A percentile compares a stretch with the other conserved stretches of the same genome.
These are phyloP conservation scores for Podocnemis expansa DNA, from an alignment of 2,113 vertebrate genomes.

Conservation along the genomic window DNA sequence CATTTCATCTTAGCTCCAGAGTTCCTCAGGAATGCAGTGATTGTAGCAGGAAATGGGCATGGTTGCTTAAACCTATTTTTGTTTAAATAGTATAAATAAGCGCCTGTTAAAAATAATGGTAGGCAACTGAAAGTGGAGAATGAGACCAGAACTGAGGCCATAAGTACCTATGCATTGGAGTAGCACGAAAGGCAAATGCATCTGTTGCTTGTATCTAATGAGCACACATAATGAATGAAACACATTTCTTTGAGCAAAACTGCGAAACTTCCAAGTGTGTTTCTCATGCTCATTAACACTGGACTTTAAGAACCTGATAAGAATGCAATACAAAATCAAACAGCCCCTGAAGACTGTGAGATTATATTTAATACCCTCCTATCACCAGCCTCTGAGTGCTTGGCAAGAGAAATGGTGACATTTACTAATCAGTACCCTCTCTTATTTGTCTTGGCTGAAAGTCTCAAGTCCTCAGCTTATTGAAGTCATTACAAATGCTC, in stretches of 20 bases:
- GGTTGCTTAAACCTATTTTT: neutral
- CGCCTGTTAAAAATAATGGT: neutral
- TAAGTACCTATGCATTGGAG: neutral
- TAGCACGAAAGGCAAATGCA: neutral
- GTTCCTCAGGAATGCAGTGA: neutral
- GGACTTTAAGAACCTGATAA: conserved; percentile 78
- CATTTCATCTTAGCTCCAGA: fast-evolving
- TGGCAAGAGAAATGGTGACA: conserved; percentile 70
- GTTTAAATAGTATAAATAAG: fast-evolving
- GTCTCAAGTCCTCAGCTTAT: conserved; percentile 75
- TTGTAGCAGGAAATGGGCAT: neutral
- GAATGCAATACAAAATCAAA: conserved; percentile 80
- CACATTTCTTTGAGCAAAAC: neutral
- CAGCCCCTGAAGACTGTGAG: conserved; percentile 75
- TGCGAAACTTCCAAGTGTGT: conserved; percentile 31
- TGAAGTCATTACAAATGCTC: conserved; percentile 76
- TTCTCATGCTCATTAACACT: conserved; percentile 74
- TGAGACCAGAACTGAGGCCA: neutral
- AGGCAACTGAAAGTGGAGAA: neutral
- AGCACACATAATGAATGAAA: neutral
- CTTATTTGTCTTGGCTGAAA: conserved; percentile 81
- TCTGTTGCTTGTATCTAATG: neutral
- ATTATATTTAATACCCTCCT: conserved; percentile 77
- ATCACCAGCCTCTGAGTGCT: conserved; percentile 69
- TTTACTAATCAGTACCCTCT: conserved; percentile 77